phyloP scores from a whole-genome alignment of 2,113 vertebrate genomes.

The Sclerurus mexicanus region DNA sequence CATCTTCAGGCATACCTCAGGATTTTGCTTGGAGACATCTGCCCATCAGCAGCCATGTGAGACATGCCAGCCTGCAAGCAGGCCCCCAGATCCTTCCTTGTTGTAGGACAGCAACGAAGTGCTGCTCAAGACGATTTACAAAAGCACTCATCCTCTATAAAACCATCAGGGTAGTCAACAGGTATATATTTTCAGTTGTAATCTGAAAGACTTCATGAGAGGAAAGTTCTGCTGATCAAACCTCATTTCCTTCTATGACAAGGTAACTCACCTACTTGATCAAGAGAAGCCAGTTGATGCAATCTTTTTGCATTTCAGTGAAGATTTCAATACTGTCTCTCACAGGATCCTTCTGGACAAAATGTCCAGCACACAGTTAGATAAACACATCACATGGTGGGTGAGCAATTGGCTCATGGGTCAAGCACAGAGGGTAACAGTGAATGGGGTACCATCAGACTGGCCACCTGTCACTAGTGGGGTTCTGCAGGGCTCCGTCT shows the following conservation, averaged over 20 bases:
- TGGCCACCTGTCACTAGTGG: neutral
- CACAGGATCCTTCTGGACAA: neutral
- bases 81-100: neutral
- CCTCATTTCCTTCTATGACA: neutral
- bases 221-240: neutral
- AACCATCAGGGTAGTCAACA: neutral
- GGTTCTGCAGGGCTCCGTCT: neutral
- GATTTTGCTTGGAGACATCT: neutral
- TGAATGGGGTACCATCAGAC: neutral
- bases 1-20: fast-evolving
- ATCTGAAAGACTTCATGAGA: neutral
- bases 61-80: neutral
- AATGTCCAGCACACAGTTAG: neutral
- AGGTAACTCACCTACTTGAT: neutral
- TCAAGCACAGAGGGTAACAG: neutral
- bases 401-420: neutral
- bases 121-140: neutral
- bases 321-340: neutral
- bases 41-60: neutral
- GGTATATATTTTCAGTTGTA: neutral
- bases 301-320: neutral
- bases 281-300: neutral
- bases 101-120: neutral
- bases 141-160: neutral
- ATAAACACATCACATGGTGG: neutral